Base-by-base conservation (phyloP, 2,113 vertebrate species). In the Narcine bancroftii region DNA sequence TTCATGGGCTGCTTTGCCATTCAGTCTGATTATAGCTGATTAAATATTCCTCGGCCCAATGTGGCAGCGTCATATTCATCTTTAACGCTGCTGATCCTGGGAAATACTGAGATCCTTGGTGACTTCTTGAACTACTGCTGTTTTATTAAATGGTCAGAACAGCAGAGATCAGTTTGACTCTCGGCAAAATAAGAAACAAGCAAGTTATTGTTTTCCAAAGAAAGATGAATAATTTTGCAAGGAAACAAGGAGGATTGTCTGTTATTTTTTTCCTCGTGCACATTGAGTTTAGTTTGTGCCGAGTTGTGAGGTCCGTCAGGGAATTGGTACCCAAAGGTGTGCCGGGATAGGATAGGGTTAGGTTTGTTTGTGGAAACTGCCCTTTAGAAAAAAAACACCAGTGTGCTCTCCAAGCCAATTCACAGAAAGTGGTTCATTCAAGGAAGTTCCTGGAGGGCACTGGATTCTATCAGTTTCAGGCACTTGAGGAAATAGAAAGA, bases 401-500 rank as follows among this genome's bases (percentile, higher is more conserved):
- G 10, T 36, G 42, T n/a, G 42, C 42, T n/a, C 21, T 56, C 29
- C 17, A 19, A 29, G 79, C 11, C 53, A 50, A 83, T 56, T 29
- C 29, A 2, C 13, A 24, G 77, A 47, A 45, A 26, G 11, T 0
- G 77, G 26, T 21, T 42, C 76, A 77, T 42, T 45, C 39, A 21
- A 15, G 17, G 24, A 45, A 45, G 69, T 1, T 73, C 9, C 71
- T 75, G n/a, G n/a, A 39, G 76, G 42, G 42, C 17, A 24, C 10
- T 1, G 0, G 19, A 1, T 2, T 45, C 39, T 10, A 24, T n/a
- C 72, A 75, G 15, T n/a, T 39, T 69, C 42, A 92, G 24, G 63
- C 77, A 94, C 92, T 93, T 92, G 87, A 93, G 63, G 53, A 92
- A 26, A 53, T 83, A 69, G 66, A 0, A 93, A 93, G 45, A 7